These are phyloP conservation scores for Netelia virgata DNA, from an alignment of 2,888 invertebrate species.

Conservation along the genomic window DNA sequence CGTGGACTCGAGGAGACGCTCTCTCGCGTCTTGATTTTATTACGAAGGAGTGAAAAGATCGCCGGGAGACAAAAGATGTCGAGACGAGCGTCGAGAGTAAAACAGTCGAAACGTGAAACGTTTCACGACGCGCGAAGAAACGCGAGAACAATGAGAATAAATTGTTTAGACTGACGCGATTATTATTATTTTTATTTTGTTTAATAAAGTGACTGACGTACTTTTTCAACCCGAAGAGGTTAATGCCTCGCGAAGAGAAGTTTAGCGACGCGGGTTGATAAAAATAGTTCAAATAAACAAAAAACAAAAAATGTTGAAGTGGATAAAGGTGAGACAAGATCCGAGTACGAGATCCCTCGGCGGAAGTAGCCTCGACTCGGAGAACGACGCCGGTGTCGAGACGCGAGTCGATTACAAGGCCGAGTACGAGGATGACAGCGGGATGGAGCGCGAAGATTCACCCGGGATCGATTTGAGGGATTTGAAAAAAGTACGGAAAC, in stretches of 20 bases:
- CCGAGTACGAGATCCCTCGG: conserved; percentile 71
- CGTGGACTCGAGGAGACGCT: not conserved
- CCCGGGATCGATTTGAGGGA: conserved; percentile 79
- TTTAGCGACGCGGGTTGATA: not conserved
- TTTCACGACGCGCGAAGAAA: conserved; percentile 1
- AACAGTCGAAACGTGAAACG: conserved; percentile 23
- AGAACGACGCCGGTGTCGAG: conserved; percentile 65
- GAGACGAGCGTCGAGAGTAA: conserved; percentile 26
- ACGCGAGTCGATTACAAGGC: conserved; percentile 70
- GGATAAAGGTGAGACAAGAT: conserved; percentile 83
- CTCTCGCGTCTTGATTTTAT: conserved; percentile 6
- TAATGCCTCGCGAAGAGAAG: not conserved
- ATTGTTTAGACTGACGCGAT: not conserved
- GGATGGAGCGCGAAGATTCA: conserved; percentile 82
- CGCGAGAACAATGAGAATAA: not conserved
- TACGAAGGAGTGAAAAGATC: not conserved
- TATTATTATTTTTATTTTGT: conserved; percentile 2
- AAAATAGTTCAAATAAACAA: not conserved
- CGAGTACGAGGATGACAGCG: conserved; percentile 81
- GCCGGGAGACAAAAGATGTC: conserved; percentile 32
- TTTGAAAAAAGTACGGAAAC: conserved; percentile 81
- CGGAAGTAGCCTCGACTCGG: conserved; percentile 63
- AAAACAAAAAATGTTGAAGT: conserved; percentile 81
- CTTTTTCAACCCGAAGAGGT: not conserved
- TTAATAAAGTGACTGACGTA: not conserved